Evolutionary conservation across 2,113 vertebrate species (phyloP).

Genomic region (human (Homo sapiens)): DNA sequence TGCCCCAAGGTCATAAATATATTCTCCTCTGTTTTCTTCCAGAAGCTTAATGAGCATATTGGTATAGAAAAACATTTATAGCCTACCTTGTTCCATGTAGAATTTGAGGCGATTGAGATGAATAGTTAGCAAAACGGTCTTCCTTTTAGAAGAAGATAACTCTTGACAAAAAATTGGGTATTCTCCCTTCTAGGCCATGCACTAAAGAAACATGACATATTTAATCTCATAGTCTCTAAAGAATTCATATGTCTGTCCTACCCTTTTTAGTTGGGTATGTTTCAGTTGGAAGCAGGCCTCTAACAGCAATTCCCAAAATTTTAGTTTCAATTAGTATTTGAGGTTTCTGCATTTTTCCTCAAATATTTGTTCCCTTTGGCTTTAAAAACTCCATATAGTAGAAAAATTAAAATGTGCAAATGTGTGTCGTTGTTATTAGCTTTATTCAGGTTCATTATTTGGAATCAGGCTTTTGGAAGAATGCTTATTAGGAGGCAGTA

Average conservation of each 20-base stretch:
- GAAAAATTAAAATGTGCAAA: constrained; percentile 39
- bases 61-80: constrained; percentile 22
- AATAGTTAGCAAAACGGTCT: constrained; percentile 52
- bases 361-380: constrained; percentile 51
- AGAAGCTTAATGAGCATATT: constrained; percentile 34
- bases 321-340: constrained; percentile 56
- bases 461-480: constrained; percentile 40
- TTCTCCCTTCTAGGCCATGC: not conserved
- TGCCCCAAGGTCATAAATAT: constrained; percentile 27
- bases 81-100: constrained; percentile 1
- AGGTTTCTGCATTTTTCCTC: constrained; percentile 46
- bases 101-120: constrained; percentile 30
- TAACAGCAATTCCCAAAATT: constrained; percentile 36
- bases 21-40: constrained; percentile 49
- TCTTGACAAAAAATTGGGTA: not conserved
- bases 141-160: constrained; percentile 40
- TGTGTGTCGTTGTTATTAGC: not conserved
- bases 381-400: constrained; percentile 42
- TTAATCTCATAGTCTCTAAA: constrained; percentile 41
- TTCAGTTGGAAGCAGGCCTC: constrained; percentile 45
- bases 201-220: not conserved
- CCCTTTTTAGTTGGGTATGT: constrained; percentile 44
- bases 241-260: not conserved
- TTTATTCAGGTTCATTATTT: constrained; percentile 51
- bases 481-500: constrained; percentile 55